Evolutionary conservation across 2,797 vertebrate species (phyloP).

Genomic region (Vipera latastei): DNA sequence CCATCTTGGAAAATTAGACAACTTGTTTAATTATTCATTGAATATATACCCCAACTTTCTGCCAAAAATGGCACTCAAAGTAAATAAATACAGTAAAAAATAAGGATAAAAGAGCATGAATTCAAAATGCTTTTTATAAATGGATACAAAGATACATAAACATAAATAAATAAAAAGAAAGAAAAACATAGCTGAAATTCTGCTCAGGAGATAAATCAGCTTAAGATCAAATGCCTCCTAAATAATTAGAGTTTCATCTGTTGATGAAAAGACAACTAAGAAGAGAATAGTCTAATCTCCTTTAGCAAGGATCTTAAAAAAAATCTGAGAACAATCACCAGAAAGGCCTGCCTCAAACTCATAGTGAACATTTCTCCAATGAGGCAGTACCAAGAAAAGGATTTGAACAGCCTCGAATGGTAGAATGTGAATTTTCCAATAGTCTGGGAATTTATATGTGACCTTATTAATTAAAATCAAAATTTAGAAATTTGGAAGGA

Average conservation of each 20-base stretch:
- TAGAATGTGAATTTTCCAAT: neutral
- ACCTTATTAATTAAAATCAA: neutral
- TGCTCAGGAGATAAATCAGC: neutral
- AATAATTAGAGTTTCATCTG: neutral
- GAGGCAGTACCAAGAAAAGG: neutral
- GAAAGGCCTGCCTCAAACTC: neutral
- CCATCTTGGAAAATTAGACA: neutral
- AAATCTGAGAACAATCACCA: neutral
- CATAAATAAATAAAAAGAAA: neutral
- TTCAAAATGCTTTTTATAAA: neutral
- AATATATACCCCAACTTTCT: neutral
- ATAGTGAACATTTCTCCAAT: neutral
- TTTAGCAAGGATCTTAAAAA: neutral
- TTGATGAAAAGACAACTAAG: neutral
- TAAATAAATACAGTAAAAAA: neutral
- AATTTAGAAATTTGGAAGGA: neutral
- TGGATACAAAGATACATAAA: neutral
- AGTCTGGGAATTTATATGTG: neutral
- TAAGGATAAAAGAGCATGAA: neutral
- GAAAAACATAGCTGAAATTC: neutral
- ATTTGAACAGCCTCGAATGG: neutral
- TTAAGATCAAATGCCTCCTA: neutral
- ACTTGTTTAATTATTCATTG: neutral
- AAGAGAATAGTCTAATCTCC: neutral
- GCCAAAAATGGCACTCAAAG: neutral